Conservation (phyloP, 1,140 invertebrate species). For the Whitmania pigra region DNA sequence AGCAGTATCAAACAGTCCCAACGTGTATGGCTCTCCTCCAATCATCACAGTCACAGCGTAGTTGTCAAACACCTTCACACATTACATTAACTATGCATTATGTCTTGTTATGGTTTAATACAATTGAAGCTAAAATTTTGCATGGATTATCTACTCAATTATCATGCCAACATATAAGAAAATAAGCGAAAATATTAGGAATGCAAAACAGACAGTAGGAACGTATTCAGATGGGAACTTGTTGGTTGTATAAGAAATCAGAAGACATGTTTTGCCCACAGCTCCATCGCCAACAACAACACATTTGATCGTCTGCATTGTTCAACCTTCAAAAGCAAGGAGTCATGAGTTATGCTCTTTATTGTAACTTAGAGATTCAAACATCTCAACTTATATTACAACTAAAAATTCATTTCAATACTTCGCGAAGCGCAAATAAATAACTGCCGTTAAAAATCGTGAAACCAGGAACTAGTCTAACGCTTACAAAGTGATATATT, state of each 20-base stretch:
- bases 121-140: not conserved
- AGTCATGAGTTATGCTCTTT: too few species aligned
- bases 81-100: not conserved
- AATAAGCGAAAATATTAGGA: not conserved
- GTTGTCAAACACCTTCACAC: slow-evolving; percentile 70
- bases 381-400: too few species aligned
- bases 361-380: too few species aligned
- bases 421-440: too few species aligned
- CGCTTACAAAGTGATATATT: too few species aligned
- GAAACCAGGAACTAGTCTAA: too few species aligned
- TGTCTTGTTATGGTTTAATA: not conserved
- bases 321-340: slow-evolving; percentile 4
- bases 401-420: too few species aligned
- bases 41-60: slow-evolving; percentile 95
- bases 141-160: not conserved
- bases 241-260: slow-evolving; percentile 37
- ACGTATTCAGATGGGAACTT: slow-evolving; percentile 90
- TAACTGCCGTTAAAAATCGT: too few species aligned
- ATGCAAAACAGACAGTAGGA: slow-evolving; percentile 58
- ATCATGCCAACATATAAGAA: not conserved
- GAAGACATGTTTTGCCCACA: slow-evolving; percentile 30
- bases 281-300: slow-evolving; percentile 38
- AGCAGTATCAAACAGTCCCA: slow-evolving; percentile 48
- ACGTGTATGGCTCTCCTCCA: slow-evolving; percentile 82
- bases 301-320: slow-evolving; percentile 26